A percentile compares a stretch with the other conserved stretches of the same genome.
phyloP scores from a whole-genome alignment of 2,113 vertebrate genomes.

The Rhombomys opimus region DNA sequence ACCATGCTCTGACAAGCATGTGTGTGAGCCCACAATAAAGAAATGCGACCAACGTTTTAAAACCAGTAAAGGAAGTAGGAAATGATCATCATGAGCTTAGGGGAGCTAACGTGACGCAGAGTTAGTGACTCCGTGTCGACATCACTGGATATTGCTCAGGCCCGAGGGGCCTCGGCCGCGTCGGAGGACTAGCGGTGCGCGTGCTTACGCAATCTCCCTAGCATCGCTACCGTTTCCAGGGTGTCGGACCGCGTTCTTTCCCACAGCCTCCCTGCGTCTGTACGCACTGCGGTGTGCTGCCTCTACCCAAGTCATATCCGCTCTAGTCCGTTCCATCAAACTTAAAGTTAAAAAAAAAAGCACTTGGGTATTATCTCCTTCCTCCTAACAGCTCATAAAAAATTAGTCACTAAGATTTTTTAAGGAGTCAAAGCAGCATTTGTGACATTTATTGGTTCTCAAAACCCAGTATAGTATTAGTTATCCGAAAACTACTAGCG shows the following conservation, averaged over 20 bases:
- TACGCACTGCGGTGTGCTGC: not conserved
- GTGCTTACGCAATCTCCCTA: not conserved
- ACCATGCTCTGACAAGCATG: not conserved
- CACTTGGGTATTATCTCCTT: not conserved
- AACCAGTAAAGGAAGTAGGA: conserved; percentile 14
- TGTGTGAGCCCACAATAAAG: not conserved
- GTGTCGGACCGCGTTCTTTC: not conserved
- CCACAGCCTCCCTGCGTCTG: not conserved
- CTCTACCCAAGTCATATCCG: not conserved
- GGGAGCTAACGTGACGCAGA: conserved; percentile 22
- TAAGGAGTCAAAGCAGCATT: not conserved
- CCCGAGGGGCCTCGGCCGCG: not conserved
- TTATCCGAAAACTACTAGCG: not conserved
- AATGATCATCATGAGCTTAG: conserved; percentile 34
- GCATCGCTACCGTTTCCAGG: not conserved
- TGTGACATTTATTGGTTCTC: not conserved
- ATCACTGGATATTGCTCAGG: not conserved
- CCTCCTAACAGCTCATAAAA: conserved; percentile 17
- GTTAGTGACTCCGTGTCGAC: not conserved
- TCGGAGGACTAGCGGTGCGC: not conserved
- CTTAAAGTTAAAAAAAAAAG: conserved; percentile 15
- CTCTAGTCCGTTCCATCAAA: not conserved
- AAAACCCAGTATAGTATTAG: not conserved
- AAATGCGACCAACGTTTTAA: not conserved
- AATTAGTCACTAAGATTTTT: not conserved